Evolutionary conservation across 2,888 invertebrate genomes (phyloP), one percentile per base, ranked within the genome.

Genomic region (Tetragonula carbonaria): DNA sequence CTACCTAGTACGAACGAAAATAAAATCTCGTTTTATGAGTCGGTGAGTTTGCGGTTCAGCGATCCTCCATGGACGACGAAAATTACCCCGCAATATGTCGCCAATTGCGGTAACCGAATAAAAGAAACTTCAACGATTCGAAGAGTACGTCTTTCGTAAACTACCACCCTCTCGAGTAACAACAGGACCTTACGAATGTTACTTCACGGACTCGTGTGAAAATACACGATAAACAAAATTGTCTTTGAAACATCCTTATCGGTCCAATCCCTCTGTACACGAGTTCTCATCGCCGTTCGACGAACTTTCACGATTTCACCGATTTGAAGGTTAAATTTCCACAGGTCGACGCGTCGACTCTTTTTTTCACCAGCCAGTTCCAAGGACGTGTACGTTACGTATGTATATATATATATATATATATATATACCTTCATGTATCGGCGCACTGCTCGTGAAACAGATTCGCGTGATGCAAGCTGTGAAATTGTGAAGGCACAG

Each of bases 11-110:
- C n/a, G 82, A 82, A 82, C 79, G 74, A 75, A 80, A 82, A 93
- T 92, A 92, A 93, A 93, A 93, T 92, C 93, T 92, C 88, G 92
- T 92, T 93, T 94, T 92, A 92, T 93, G 92, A 91, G 86, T 90
- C 91, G 90, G 82, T 91, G 92, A 86, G 72, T 90, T 91, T 87
- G 89, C 92, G 90, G 91, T 76, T 89, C 91, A 92, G 80, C 88
- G 90, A 89, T 87, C 82, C 86, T 88, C 89, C 91, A 91, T 91
- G 89, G 89, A 79, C 82, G 78, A 83, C 81, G 91, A 91, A 91
- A 93, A 93, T 93, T 91, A 89, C 88, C 91, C 88, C 86, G 88
- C 93, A 93, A 93, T 93, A 93, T 93, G 93, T 93, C 92, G 91
- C 91, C 91, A 89, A 93, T 93, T 91, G 92, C 88, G 87, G 38